Percentiles rank a stretch among this genome's conserved stretches.
Conservation (phyloP, 92 coral and sea anemone genomes). For the Actinernus sp. region DNA sequence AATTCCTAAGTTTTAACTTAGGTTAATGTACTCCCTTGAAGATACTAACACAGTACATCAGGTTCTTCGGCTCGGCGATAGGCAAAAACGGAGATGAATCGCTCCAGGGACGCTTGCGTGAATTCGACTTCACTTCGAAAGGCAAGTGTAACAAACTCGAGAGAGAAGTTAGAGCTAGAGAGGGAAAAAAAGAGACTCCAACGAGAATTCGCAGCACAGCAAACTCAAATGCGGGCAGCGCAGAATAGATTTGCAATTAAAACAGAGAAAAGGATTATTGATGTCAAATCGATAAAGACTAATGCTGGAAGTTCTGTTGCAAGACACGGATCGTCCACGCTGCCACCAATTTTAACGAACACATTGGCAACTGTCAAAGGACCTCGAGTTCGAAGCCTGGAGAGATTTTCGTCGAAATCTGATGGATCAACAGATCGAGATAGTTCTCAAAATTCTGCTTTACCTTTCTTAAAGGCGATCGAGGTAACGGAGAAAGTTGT, state of each 20-base stretch:
- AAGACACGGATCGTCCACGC: background rate
- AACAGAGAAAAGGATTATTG: background rate
- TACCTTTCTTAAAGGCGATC: no score
- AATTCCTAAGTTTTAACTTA: no score
- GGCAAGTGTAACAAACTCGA: background rate
- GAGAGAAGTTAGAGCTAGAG: background rate
- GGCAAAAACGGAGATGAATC: no score
- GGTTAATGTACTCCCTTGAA: no score
- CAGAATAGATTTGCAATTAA: background rate
- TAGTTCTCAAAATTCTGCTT: background rate
- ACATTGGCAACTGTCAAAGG: background rate
- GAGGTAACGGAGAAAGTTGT: background rate
- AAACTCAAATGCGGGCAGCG: background rate
- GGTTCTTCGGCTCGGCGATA: no score
- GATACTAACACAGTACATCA: no score
- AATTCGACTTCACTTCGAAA: background rate
- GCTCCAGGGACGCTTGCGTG: no score
- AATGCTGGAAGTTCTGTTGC: no score
- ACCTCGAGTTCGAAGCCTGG: background rate
- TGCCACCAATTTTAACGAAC: background rate
- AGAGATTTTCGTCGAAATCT: background rate
- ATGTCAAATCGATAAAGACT: no score
- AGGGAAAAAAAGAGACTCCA: background rate
- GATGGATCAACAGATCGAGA: background rate
- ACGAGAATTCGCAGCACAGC: background rate